Percentiles rank a stretch among this genome's conserved stretches.
phyloP scores from a whole-genome alignment of 2,888 invertebrate species.

The Diarsia dahlii region DNA sequence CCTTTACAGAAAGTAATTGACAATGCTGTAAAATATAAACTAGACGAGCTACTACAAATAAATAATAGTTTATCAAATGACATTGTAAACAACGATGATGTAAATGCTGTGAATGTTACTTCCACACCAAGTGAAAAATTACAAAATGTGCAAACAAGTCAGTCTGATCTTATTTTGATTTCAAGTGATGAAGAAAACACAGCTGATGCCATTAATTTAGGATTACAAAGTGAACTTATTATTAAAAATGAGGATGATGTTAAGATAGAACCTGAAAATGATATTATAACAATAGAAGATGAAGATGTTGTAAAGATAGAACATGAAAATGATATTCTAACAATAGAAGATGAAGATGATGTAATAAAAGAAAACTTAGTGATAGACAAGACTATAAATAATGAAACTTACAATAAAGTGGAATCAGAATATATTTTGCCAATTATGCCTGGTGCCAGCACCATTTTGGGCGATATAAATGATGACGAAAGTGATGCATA shows the following conservation, averaged over 20 bases:
- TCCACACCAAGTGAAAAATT: not conserved
- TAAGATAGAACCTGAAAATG: conserved; percentile 12
- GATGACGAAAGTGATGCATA: conserved; percentile 30
- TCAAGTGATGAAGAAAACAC: conserved; percentile 18
- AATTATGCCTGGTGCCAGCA: not conserved
- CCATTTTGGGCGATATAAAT: not conserved
- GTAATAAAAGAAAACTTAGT: not conserved
- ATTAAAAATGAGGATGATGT: conserved; percentile 18
- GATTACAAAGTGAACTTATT: conserved; percentile 44
- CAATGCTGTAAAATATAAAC: conserved; percentile 16
- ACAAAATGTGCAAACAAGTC: not conserved
- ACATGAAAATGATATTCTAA: conserved; percentile 1
- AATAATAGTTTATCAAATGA: not conserved
- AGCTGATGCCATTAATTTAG: conserved; percentile 9
- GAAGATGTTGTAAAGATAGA: conserved; percentile 8
- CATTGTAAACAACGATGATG: not conserved
- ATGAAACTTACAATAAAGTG: not conserved
- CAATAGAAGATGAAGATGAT: not conserved
- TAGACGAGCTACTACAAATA: conserved; percentile 9
- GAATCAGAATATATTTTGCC: conserved; percentile 9
- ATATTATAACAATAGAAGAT: not conserved
- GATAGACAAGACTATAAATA: not conserved
- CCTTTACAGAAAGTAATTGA: conserved; percentile 5
- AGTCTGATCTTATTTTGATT: not conserved
- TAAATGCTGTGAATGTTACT: not conserved